Evolutionary conservation across 2,797 vertebrate genomes (phyloP).

Genomic region (Neosilurus mollespiculum): DNA sequence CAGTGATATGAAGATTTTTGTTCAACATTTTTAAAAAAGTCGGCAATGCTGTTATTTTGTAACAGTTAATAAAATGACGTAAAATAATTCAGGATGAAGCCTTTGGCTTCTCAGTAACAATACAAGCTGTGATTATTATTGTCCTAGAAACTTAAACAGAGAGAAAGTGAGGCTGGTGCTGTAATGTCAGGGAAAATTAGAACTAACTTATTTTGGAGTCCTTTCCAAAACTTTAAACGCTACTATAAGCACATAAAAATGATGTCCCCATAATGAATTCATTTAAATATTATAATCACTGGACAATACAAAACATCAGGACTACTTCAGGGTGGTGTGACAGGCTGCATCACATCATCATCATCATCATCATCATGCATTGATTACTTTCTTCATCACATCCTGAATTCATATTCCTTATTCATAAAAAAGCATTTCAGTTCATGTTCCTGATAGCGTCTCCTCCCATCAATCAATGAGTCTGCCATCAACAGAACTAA

Average conservation of each 20-base stretch:
- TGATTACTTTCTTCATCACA: not conserved
- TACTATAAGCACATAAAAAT: not conserved
- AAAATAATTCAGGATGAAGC: not conserved
- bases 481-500: constrained; percentile 7
- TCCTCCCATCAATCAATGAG: not conserved
- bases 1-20: not conserved
- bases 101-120: not conserved
- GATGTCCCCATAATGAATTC: not conserved
- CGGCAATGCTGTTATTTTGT: not conserved
- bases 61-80: not conserved
- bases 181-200: not conserved
- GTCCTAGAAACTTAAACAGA: not conserved
- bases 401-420: not conserved
- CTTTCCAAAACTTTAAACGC: not conserved
- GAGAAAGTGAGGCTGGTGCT: not conserved
- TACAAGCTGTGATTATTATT: not conserved
- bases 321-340: not conserved
- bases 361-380: not conserved
- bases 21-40: not conserved
- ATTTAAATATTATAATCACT: not conserved
- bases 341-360: not conserved
- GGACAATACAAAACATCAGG: not conserved
- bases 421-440: not conserved
- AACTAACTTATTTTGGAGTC: not conserved
- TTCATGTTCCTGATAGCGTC: not conserved